These are phyloP conservation scores for Ceraclea dissimilis DNA, from an alignment of 2,888 invertebrate genomes.

Conservation along the genomic window DNA sequence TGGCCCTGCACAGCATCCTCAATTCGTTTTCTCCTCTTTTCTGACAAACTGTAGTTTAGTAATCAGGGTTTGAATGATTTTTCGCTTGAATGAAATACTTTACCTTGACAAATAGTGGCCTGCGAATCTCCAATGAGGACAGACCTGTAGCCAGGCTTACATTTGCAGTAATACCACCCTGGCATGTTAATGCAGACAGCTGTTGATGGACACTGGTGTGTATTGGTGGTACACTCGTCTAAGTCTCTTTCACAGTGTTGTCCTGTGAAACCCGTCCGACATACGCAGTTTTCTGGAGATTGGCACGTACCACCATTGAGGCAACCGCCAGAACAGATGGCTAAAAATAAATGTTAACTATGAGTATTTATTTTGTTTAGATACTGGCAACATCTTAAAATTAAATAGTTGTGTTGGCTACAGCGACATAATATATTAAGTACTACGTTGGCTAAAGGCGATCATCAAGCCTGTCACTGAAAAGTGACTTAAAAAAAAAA, in stretches of 20 bases:
- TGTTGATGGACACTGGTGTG: slow-evolving; percentile 65
- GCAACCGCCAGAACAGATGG: slow-evolving; percentile 72
- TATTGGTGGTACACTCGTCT: slow-evolving; percentile 71
- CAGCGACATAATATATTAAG: too few relatives aligned
- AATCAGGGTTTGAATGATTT: too few relatives aligned
- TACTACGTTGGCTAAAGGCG: too few relatives aligned
- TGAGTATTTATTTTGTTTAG: background rate
- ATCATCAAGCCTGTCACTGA: too few relatives aligned
- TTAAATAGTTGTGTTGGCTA: too few relatives aligned
- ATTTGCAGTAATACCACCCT: slow-evolving; percentile 85
- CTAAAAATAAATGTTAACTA: slow-evolving; percentile 39
- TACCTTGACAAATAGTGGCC: slow-evolving; percentile 58
- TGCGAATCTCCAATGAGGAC: slow-evolving; percentile 48
- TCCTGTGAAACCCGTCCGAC: slow-evolving; percentile 75
- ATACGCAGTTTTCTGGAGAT: slow-evolving; percentile 69
- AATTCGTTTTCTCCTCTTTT: too few relatives aligned
- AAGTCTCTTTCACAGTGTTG: slow-evolving; percentile 77
- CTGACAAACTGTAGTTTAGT: too few relatives aligned
- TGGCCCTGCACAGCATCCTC: too few relatives aligned
- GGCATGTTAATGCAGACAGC: slow-evolving; percentile 82
- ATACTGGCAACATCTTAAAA: slow-evolving; percentile 1
- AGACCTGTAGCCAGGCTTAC: slow-evolving; percentile 68
- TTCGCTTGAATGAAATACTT: too few relatives aligned
- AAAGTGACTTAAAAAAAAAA: too few relatives aligned
- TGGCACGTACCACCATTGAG: slow-evolving; percentile 77